These are phyloP conservation scores for Aselliscus stoliczkanus DNA, from an alignment of 2,797 vertebrate species.

Conservation along the genomic window DNA sequence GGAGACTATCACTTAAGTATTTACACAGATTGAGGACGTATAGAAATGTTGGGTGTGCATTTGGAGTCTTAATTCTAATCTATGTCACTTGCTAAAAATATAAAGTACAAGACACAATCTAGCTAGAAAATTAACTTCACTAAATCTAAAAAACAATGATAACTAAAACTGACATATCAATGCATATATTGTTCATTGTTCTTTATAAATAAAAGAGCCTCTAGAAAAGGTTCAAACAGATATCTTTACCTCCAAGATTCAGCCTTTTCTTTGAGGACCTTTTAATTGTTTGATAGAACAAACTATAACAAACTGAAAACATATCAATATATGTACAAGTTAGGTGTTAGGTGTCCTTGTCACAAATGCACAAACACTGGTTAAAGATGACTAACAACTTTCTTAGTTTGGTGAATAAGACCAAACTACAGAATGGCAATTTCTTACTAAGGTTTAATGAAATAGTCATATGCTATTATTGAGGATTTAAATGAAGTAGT, in stretches of 20 bases:
- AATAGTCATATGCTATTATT: neutral
- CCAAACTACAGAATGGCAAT: neutral
- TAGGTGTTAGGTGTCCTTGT: neutral
- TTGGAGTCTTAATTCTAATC: neutral
- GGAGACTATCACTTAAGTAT: neutral
- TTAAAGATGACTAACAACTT: neutral
- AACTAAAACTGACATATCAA: neutral
- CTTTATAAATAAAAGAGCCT: slow-evolving; percentile 20
- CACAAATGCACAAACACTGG: neutral
- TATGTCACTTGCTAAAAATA: neutral
- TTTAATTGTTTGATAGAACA: neutral
- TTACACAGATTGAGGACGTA: neutral
- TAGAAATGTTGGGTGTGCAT: neutral
- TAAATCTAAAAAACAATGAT: neutral
- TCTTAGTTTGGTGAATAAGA: neutral
- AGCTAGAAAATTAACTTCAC: slow-evolving; percentile 27
- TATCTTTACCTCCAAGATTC: neutral
- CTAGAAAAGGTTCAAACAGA: neutral
- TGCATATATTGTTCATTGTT: neutral
- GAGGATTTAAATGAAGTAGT: neutral
- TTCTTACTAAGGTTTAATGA: slow-evolving; percentile 4
- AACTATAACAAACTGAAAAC: neutral
- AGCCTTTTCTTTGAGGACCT: neutral
- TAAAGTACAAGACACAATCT: neutral
- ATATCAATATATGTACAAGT: neutral